Percentiles rank a stretch among this genome's conserved stretches.
phyloP scores from a whole-genome alignment of 2,888 invertebrate genomes.

The Orgyia antiqua region DNA sequence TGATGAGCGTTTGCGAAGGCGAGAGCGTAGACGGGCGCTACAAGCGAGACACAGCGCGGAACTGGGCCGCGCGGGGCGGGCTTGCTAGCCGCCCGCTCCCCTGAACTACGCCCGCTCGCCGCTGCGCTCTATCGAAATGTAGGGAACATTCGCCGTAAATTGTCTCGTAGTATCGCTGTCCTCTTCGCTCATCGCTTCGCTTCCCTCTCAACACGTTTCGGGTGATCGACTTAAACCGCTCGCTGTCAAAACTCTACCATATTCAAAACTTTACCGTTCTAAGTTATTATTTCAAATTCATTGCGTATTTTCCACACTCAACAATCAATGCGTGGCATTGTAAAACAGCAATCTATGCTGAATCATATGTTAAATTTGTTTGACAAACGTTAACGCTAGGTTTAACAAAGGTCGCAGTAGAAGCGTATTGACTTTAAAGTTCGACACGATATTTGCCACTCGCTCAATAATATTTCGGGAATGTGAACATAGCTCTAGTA shows the following conservation, averaged over 20 bases:
- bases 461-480: slow-evolving; percentile 22
- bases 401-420: slow-evolving; percentile 32
- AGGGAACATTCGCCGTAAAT: slow-evolving; percentile 23
- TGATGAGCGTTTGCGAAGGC: slow-evolving; percentile 52
- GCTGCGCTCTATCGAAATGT: slow-evolving; percentile 26
- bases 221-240: slow-evolving; percentile 31
- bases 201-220: slow-evolving; percentile 46
- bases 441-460: too few relatives aligned
- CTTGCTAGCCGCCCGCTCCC: slow-evolving; percentile 15
- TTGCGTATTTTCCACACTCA: slow-evolving; percentile 11
- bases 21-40: slow-evolving; percentile 34
- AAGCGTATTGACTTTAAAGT: slow-evolving; percentile 41
- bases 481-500: too few relatives aligned
- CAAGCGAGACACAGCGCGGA: slow-evolving; percentile 44
- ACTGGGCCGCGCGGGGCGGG: slow-evolving; percentile 30
- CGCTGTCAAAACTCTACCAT: slow-evolving; percentile 15
- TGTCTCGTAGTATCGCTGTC: slow-evolving; percentile 38
- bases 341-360: slow-evolving; percentile 12
- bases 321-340: neutral
- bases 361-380: slow-evolving; percentile 2
- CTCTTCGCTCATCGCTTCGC: slow-evolving; percentile 56
- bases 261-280: neutral
- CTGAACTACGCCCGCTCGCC: slow-evolving; percentile 33
- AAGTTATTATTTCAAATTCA: slow-evolving; percentile 9
- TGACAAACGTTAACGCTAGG: slow-evolving; percentile 23